These are phyloP conservation scores for pig (Sus scrofa) DNA, from an alignment of 2,113 vertebrate genomes.

Conservation along the genomic window T2T-Sscrofa CM000817.6:116660501-116661000, in stretches of 20 bases:
- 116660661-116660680: conserved; percentile 68
- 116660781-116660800: neutral
- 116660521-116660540: conserved; percentile 82
- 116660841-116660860: neutral
- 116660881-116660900: conserved; percentile 48
- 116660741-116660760: neutral
- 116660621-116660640: neutral
- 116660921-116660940: conserved; percentile 53
- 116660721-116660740: conserved; percentile 27
- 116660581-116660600: conserved; percentile 12
- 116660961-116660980: conserved; percentile 61
- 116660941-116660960: conserved; percentile 20
- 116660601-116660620: neutral
- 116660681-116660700: neutral
- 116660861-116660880: conserved; percentile 45
- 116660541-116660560: conserved; percentile 81
- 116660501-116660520: conserved; percentile 84
- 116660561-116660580: conserved; percentile 54
- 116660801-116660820: neutral
- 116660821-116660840: neutral
- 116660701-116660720: neutral
- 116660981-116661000: conserved; percentile 59
- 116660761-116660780: neutral
- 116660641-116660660: neutral
- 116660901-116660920: neutral